Conservation (phyloP, 64 coral and sea anemone species). For the Cladopsammia gracilis region DNA sequence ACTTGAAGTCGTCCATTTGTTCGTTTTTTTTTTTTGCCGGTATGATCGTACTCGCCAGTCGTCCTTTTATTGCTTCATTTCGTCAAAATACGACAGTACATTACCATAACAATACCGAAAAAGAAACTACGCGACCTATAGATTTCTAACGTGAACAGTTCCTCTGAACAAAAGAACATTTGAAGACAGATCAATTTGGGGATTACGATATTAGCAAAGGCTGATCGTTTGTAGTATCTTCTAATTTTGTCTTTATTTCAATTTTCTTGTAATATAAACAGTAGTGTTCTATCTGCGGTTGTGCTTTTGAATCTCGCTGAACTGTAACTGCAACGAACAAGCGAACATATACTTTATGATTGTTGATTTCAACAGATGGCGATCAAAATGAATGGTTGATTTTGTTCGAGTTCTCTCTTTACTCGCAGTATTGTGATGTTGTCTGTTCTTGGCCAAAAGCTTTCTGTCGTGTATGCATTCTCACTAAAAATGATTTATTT, state of each 20-base stretch:
- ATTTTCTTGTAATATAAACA: too few species aligned
- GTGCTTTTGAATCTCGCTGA: too few species aligned
- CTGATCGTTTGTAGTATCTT: too few species aligned
- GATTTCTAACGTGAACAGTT: background rate
- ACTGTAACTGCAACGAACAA: background rate
- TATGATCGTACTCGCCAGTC: background rate
- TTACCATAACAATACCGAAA: background rate
- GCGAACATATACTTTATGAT: background rate
- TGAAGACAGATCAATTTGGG: background rate
- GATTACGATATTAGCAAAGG: background rate
- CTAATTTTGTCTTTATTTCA: too few species aligned
- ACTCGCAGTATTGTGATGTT: too few species aligned
- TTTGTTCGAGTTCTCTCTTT: too few species aligned
- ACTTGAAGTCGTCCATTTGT: background rate
- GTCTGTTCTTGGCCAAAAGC: background rate
- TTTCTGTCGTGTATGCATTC: too few species aligned
- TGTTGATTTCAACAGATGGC: constrained; percentile 17
- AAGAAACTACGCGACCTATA: background rate
- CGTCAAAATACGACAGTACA: too few species aligned
- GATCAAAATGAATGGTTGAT: too few species aligned
- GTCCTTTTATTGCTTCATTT: background rate
- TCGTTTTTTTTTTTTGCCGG: background rate
- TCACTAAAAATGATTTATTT: too few species aligned
- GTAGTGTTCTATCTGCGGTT: too few species aligned
- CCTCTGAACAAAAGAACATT: background rate